These are phyloP conservation scores for Hystrix cristata DNA, from an alignment of 2,113 vertebrate genomes.

Conservation along the genomic window DNA sequence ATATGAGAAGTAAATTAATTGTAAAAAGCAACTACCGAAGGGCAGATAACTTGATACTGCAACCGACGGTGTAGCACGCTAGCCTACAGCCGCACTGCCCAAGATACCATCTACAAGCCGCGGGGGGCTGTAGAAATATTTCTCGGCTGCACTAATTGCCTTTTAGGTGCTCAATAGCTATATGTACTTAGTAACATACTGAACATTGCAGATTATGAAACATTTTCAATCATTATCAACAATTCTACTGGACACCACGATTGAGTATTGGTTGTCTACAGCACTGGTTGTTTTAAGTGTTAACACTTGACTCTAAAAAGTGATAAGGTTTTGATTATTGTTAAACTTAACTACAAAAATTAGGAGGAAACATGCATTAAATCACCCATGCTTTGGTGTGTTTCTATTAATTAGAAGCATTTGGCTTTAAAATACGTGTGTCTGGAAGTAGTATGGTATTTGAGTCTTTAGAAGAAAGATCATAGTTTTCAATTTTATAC, in stretches of 20 bases:
- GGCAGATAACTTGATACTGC: background rate
- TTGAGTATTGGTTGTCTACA: background rate
- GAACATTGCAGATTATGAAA: rapidly evolving
- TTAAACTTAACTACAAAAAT: slow-evolving; percentile 31
- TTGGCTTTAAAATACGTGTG: slow-evolving; percentile 7
- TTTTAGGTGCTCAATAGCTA: background rate
- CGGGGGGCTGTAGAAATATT: background rate
- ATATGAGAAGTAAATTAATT: background rate
- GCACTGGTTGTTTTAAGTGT: background rate
- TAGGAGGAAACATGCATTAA: background rate
- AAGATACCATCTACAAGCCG: background rate
- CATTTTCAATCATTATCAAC: background rate
- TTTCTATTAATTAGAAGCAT: background rate
- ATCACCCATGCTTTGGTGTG: background rate
- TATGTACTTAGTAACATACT: background rate
- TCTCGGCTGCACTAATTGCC: background rate
- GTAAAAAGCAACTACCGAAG: background rate
- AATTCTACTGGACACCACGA: background rate
- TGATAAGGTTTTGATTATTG: background rate
- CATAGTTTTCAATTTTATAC: slow-evolving; percentile 32
- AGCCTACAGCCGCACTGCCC: background rate
- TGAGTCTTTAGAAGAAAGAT: background rate
- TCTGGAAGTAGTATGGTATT: slow-evolving; percentile 77
- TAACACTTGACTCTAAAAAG: background rate
- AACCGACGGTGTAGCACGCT: background rate